Evolutionary conservation across 1,140 invertebrate species (phyloP).

Genomic region (Apis laboriosa): DNA sequence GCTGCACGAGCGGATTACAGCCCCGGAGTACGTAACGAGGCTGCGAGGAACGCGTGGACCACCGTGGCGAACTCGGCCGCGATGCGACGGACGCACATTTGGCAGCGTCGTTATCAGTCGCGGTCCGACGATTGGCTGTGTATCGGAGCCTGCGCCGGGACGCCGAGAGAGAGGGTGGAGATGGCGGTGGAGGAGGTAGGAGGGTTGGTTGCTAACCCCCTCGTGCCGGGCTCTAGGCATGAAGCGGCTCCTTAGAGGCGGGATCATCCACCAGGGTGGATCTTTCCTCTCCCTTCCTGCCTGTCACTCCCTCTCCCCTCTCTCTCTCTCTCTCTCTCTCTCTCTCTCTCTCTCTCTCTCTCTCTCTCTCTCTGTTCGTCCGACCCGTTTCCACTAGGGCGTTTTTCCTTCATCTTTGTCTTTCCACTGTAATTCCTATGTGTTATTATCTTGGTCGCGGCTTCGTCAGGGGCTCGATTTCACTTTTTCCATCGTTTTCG

Average conservation of each 20-base stretch:
- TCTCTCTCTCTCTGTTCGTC: slow-evolving; percentile 5
- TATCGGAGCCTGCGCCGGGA: slow-evolving; percentile 80
- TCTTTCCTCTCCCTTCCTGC: slow-evolving; percentile 48
- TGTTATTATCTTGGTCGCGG: background rate
- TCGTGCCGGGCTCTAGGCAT: slow-evolving; percentile 16
- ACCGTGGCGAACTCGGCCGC: slow-evolving; percentile 68
- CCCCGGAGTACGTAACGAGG: slow-evolving; percentile 54
- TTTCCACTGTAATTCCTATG: background rate
- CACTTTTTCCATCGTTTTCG: slow-evolving; percentile 5
- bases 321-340: background rate
- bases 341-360: slow-evolving; percentile 8
- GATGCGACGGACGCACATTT: slow-evolving; percentile 77
- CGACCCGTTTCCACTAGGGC: background rate
- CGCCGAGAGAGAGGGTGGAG: slow-evolving; percentile 61
- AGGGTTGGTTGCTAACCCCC: slow-evolving; percentile 51
- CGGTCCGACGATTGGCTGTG: slow-evolving; percentile 81
- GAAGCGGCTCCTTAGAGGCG: slow-evolving; percentile 77
- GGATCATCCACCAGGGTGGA: slow-evolving; percentile 78
- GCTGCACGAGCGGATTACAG: slow-evolving; percentile 34
- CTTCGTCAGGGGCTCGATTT: background rate
- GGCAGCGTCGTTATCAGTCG: slow-evolving; percentile 79
- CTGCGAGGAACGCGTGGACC: slow-evolving; percentile 71
- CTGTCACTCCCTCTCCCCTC: slow-evolving; percentile 1
- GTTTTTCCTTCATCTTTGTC: background rate
- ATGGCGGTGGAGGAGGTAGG: slow-evolving; percentile 43